phyloP scores from a whole-genome alignment of 2,113 vertebrate species.

The Cisticola juncidis region DNA sequence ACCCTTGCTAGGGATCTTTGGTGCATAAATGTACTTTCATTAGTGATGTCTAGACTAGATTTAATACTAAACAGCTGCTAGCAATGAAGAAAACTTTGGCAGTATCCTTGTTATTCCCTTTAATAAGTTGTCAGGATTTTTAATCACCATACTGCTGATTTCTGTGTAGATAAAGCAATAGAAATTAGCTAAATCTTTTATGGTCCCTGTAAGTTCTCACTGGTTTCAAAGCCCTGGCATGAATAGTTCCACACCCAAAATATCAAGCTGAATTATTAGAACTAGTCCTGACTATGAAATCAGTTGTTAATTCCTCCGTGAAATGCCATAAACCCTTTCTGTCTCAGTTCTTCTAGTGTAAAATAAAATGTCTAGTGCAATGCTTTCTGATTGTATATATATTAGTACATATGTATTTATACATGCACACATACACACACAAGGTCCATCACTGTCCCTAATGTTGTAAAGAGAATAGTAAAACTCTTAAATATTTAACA shows the following conservation, averaged over 20 bases:
- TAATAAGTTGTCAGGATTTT: background rate
- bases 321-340: background rate
- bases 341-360: background rate
- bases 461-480: background rate
- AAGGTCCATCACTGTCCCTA: too few relatives aligned
- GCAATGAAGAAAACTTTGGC: background rate
- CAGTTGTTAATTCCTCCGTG: background rate
- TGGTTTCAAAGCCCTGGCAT: background rate
- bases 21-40: background rate
- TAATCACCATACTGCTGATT: background rate
- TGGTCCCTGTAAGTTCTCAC: background rate
- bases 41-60: background rate
- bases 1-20: background rate
- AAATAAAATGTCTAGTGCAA: background rate
- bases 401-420: fast-evolving
- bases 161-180: background rate
- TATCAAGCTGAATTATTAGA: background rate
- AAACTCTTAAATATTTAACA: background rate
- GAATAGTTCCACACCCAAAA: background rate
- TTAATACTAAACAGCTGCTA: background rate
- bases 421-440: fast-evolving
- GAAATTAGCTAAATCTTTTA: background rate
- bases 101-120: background rate
- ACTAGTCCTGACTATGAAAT: background rate
- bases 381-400: fast-evolving